These are phyloP conservation scores for Styela clava DNA, from an alignment of 23 tunicate genomes.

Conservation along the genomic window DNA sequence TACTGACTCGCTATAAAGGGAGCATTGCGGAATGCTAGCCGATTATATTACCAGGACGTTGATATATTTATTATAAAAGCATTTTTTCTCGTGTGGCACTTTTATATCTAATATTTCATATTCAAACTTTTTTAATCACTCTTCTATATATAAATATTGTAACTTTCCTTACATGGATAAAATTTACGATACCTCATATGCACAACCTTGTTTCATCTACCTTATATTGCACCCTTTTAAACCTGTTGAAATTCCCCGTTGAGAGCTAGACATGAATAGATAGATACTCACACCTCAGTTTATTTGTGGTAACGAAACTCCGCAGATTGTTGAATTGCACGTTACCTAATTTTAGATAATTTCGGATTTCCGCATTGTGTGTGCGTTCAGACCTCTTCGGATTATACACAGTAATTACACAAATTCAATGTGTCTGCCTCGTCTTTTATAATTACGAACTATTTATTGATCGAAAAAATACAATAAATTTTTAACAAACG, in stretches of 20 bases:
- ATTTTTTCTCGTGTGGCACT: no score
- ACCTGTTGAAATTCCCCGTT: neutral
- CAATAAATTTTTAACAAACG: no score
- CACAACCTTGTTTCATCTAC: neutral
- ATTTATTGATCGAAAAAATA: neutral
- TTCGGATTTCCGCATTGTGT: neutral
- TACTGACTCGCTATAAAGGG: no score
- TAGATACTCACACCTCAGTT: no score
- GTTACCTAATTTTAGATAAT: neutral
- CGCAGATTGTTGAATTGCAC: neutral
- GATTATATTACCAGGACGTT: no score
- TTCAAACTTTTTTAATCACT: neutral
- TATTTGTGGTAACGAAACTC: neutral
- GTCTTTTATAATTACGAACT: neutral
- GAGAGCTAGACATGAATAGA: neutral
- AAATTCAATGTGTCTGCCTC: neutral
- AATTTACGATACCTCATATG: no score
- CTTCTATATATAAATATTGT: no score
- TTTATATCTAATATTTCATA: no score
- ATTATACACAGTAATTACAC: neutral
- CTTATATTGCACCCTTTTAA: neutral
- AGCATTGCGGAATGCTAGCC: no score
- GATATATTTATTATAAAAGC: no score
- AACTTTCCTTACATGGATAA: no score
- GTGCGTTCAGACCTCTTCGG: neutral